Evolutionary conservation across 2,797 vertebrate genomes (phyloP), one percentile per base, ranked within the genome.

Genomic region (Ibycter americanus): DNA sequence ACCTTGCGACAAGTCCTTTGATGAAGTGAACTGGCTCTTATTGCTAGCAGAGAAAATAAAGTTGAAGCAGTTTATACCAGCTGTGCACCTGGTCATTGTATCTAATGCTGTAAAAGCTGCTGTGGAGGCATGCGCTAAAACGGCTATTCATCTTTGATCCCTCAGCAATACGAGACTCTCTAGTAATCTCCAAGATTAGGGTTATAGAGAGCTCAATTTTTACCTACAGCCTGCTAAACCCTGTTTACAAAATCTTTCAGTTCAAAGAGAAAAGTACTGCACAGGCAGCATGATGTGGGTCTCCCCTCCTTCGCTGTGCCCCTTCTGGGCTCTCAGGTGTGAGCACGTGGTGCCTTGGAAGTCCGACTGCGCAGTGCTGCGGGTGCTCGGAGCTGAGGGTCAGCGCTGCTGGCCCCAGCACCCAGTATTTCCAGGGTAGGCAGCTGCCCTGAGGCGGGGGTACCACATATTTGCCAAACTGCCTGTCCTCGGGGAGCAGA

Each of bases 71-170:
- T 83, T 97, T 76, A 83, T 62, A 76, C 21, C 83, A 78, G 63
- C 87, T 87, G 87, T 92, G 79, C 68, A 93, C 89, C 78, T 94
- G 78, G 65, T 89, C 90, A 82, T 94, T 97, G 71, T 7, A 55
- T 32, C 56, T 91, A 84, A 70, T 6, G 42, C 36, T 74, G 55
- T 68, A 86, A 95, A 87, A 93, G 61, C 73, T 86, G 44, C 46
- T 31, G 68, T 87, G 81, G 78, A 89, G 95, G 78, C 76, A 74
- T 25, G 59, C 56, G 74, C 61, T 94, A 65, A 87, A 91, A 90
- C 40, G 51, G 49, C 46, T 51, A 27, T 94, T 94, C 49, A 58
- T 78, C 90, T 87, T 70, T 87, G 91, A 81, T 74, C 72, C 52
- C 65, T 81, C 40, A 67, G 79, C 76, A 86, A 13, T 34, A 31